Conservation (phyloP, 2,888 invertebrate species). For the Xestia xanthographa region DNA sequence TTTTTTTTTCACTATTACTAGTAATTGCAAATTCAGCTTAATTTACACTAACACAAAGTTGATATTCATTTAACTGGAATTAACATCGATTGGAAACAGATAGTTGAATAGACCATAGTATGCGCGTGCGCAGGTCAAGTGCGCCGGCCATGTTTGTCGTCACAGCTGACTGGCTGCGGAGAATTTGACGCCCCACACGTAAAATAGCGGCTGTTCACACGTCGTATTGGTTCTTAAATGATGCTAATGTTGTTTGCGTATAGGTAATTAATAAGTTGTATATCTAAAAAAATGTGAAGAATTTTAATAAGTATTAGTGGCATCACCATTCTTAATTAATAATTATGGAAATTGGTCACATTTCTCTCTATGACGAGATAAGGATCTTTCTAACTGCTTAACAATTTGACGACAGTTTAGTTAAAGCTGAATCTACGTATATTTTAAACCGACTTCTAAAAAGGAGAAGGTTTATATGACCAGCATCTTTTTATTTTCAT, state of each 20-base stretch:
- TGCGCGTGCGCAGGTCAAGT: constrained; percentile 66
- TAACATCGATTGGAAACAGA: not conserved
- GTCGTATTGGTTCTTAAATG: constrained; percentile 12
- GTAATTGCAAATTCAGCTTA: not conserved
- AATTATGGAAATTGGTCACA: not conserved
- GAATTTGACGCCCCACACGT: constrained; percentile 64
- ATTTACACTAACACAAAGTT: not conserved
- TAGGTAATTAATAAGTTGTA: constrained; percentile 3
- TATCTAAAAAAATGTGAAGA: not conserved
- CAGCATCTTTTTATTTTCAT: too few relatives aligned
- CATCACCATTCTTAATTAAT: not conserved
- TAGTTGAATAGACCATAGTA: not conserved
- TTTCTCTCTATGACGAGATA: not conserved
- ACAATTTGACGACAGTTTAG: not conserved
- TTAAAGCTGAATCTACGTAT: not conserved
- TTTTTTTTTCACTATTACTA: not conserved
- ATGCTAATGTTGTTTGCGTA: constrained; percentile 21
- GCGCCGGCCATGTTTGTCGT: constrained; percentile 62
- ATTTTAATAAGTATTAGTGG: too few relatives aligned
- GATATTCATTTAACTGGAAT: not conserved
- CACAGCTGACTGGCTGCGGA: constrained; percentile 63
- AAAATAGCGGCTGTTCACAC: constrained; percentile 49
- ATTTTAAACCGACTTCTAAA: not conserved
- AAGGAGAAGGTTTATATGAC: too few relatives aligned
- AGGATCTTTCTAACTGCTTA: not conserved